A percentile compares a stretch with the other conserved stretches of the same genome.
Evolutionary conservation across 1,140 invertebrate genomes (phyloP).

Genomic region (Drosophila kikkawai): DNA sequence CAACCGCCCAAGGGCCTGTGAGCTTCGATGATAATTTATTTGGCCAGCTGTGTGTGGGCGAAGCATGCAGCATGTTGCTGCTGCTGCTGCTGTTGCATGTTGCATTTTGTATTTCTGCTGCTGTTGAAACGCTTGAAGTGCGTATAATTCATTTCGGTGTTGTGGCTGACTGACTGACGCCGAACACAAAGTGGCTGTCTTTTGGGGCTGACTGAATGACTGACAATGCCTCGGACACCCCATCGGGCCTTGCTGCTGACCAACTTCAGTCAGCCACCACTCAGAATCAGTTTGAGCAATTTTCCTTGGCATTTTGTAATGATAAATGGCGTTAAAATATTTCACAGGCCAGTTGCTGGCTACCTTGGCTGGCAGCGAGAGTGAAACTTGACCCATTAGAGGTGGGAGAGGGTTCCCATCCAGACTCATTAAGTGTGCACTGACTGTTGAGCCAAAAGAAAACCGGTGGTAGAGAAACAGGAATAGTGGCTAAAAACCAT

Average conservation of each 20-base stretch:
- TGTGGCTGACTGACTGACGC: slow-evolving; percentile 42
- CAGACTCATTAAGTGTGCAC: slow-evolving; percentile 67
- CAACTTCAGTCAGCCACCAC: slow-evolving; percentile 46
- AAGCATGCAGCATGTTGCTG: slow-evolving; percentile 20
- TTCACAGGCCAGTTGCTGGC: slow-evolving; percentile 59
- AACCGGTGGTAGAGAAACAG: slow-evolving; percentile 74
- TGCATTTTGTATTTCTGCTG: slow-evolving; percentile 35
- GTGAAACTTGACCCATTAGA: slow-evolving; percentile 60
- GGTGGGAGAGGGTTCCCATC: slow-evolving; percentile 29
- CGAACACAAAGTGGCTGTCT: slow-evolving; percentile 58
- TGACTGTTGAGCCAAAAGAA: slow-evolving; percentile 36
- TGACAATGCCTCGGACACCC: slow-evolving; percentile 41
- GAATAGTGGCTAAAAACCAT: slow-evolving; percentile 34
- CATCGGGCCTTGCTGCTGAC: slow-evolving; percentile 26
- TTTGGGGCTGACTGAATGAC: slow-evolving; percentile 30
- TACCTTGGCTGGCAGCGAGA: slow-evolving; percentile 37
- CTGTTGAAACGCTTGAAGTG: slow-evolving; percentile 72
- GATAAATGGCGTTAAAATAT: slow-evolving; percentile 83
- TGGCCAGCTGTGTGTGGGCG: slow-evolving; percentile 45
- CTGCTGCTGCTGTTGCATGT: slow-evolving; percentile 33
- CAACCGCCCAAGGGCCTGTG: slow-evolving; percentile 55
- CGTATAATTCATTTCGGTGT: slow-evolving; percentile 72
- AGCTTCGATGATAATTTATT: slow-evolving; percentile 52
- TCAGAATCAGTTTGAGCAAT: slow-evolving; percentile 47
- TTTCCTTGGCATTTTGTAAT: slow-evolving; percentile 57